A percentile compares a stretch with the other conserved stretches of the same genome.
These are phyloP conservation scores for Chelon auratus DNA, from an alignment of 2,797 vertebrate genomes.

Conservation along the genomic window DNA sequence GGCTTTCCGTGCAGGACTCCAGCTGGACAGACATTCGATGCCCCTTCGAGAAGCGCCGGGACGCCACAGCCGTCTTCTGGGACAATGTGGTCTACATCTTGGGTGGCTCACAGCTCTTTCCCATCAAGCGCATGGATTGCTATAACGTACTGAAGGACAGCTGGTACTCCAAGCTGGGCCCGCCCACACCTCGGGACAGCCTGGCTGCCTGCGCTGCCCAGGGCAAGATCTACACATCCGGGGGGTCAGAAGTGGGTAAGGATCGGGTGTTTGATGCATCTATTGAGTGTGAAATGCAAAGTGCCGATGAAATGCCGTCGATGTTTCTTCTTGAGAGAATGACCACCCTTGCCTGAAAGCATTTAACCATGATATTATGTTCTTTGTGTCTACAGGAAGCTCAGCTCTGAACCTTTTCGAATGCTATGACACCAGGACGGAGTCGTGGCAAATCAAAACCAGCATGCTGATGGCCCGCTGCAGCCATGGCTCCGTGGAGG, in stretches of 20 bases:
- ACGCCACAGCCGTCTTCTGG: constrained; percentile 96
- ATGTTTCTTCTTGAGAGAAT: no score
- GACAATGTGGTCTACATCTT: constrained; percentile 99
- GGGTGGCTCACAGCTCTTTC: constrained; percentile 97
- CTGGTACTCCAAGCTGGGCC: constrained; percentile 98
- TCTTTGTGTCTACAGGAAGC: constrained; percentile 85
- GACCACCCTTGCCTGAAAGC: neutral
- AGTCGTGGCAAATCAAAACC: constrained; percentile 95
- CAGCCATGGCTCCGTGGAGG: constrained; percentile 96
- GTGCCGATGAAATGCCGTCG: no score
- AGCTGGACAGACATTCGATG: constrained; percentile 98
- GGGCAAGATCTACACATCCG: constrained; percentile 98
- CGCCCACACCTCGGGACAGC: constrained; percentile 96
- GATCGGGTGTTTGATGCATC: constrained; percentile 54
- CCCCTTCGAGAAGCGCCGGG: constrained; percentile 98
- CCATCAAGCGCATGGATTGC: constrained; percentile 99
- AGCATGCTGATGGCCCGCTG: constrained; percentile 97
- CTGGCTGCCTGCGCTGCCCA: constrained; percentile 95
- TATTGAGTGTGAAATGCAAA: neutral
- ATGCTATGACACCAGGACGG: constrained; percentile 96
- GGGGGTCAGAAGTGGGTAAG: constrained; percentile 98
- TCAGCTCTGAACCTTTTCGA: constrained; percentile 96
- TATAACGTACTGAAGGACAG: constrained; percentile 99
- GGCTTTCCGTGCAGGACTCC: constrained; percentile 87
- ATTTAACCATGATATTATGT: neutral